Base-by-base conservation (phyloP, 1,140 invertebrate genomes). In the Globodera ellingtonae region DNA sequence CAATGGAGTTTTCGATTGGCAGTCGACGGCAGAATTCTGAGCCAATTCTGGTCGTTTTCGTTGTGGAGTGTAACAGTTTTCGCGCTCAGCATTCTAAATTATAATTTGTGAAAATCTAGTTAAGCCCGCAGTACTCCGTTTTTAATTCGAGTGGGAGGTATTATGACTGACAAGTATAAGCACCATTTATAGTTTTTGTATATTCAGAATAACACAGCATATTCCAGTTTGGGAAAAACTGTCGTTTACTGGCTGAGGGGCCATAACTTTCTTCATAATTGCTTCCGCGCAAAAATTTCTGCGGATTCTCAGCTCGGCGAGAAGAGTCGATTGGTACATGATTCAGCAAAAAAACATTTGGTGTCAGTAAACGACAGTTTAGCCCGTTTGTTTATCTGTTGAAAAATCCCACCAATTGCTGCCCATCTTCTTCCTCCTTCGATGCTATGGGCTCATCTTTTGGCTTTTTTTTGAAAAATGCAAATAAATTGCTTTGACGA, bases 401-500 rank as follows among this genome's bases (percentile, higher is more conserved):
- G 7, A 13, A 13, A 13, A 4, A 2, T 18, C 44, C 24, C 47
- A 69, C 73, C 56, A 24, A 6, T 69, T 75, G 48, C 8, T 44
- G 52, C 44, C 1, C 35, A 35, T 24, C 15, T 6, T 78, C 15
- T 7, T 35, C 35, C 0, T 21, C 18, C 21, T 52, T 50, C 1
- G 15, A 35, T 50, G n/a, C 59, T 18, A 46, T 48, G 24, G 46
- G n/a, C 48, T 52, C 66, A 52, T 44, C 44, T 48, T 79, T 78
- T 74, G 76, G 76, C 35, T 52, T 78, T 21, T 65, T 35, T 65
- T 79, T 35, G 18, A 79, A 79, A 48, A 80, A 79, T n/a, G 79
- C 18, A 47, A 80, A 81, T n/a, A 82, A 67, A 80, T 80, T 80
- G 69, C 79, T 80, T 81, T 80, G 79, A 15, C 79, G 79, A 72